Base-by-base conservation (phyloP, 2,888 invertebrate species). In the Ephialtes manifestator region DNA sequence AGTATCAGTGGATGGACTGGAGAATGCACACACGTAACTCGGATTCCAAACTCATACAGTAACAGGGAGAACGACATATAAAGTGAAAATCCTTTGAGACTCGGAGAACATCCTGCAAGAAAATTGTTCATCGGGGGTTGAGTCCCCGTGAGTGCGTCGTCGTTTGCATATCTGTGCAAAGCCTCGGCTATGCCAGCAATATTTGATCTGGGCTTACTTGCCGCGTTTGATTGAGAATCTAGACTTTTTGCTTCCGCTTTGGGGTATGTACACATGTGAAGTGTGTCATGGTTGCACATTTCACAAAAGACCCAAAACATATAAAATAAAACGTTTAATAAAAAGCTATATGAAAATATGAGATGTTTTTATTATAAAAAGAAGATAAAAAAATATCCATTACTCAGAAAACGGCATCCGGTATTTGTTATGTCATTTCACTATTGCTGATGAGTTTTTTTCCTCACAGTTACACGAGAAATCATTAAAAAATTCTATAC, bases 81-180 rank as follows among this genome's bases (percentile, higher is more conserved):
- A 75, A 77, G 35, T 74, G 53, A 18, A 55, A 63, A 60, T 60
- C 78, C 79, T 71, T 79, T 55, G 70, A 75, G 75, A 20, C 5
- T 28, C 53, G 51, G 20, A 46, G 24, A 65, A 75, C 20, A 43
- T 46, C 10, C n/a, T 58, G 53, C 48, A 71, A 70, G 31, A 71
- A 55, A 55, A 74, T 51, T 39, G n/a, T 51, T 72, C 46, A 39
- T 53, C n/a, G 60, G 2, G 24, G 24, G 24, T 24, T 24, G 2
- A 24, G 24, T 24, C 2, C 24, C 2, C 24, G 24, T 24, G 24
- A 24, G 24, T 24, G 24, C 35, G 70, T 71, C 70, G 79, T 63
- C 53, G 35, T 31, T 18, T 28, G 65, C 35, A 55, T 72, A 10
- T 76, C 10, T 24, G 4, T 31, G 63, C 51, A 60, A 7, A 53